Evolutionary conservation across 2,888 invertebrate genomes (phyloP).

Genomic region (Osedax fenrisi): DNA sequence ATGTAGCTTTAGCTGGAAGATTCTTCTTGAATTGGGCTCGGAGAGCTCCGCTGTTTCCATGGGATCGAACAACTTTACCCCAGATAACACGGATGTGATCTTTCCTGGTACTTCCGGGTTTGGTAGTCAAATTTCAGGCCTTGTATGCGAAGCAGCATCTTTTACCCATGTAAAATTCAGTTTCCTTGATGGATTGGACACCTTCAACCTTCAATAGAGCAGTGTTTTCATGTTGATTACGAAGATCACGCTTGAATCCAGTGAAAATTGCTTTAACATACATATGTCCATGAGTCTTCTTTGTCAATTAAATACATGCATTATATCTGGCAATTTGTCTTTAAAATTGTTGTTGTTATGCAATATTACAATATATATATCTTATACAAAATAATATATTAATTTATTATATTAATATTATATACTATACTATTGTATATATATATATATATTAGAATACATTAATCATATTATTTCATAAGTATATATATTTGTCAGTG

Average conservation of each 20-base stretch:
- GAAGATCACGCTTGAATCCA: constrained; percentile 73
- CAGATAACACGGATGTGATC: constrained; percentile 69
- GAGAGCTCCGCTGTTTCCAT: constrained; percentile 87
- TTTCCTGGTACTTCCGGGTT: constrained; percentile 4
- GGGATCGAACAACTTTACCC: constrained; percentile 92
- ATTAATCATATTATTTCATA: no score
- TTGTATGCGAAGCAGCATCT: constrained; percentile 92
- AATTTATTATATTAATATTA: no score
- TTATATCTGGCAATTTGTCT: no score
- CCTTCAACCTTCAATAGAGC: constrained; percentile 90
- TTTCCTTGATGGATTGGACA: constrained; percentile 61
- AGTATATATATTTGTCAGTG: no score
- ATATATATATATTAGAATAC: no score
- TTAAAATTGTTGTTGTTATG: no score
- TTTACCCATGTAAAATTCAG: constrained; percentile 87
- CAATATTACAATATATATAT: no score
- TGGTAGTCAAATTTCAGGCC: constrained; percentile 51
- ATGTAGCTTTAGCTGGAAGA: constrained; percentile 88
- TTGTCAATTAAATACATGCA: no score
- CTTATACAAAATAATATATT: no score
- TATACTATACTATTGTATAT: no score
- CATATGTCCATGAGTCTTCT: no score
- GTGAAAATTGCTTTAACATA: constrained; percentile 96
- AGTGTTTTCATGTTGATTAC: constrained; percentile 94
- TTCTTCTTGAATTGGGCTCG: constrained; percentile 92